These are phyloP conservation scores for Parasteatoda lunata DNA, from an alignment of 2,888 invertebrate species.

Conservation along the genomic window DNA sequence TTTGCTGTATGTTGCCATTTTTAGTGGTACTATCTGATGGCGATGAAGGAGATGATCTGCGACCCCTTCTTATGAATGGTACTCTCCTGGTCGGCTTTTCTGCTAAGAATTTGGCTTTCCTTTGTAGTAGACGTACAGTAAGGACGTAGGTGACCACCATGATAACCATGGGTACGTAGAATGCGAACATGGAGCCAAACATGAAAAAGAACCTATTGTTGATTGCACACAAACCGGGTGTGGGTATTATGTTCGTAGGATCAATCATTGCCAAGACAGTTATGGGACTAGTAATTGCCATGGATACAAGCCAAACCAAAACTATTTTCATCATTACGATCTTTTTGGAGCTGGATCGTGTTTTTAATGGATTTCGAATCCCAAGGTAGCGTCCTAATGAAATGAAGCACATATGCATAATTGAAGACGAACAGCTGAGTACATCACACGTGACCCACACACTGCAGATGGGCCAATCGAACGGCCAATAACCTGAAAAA, in stretches of 20 bases:
- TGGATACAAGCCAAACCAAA: slow-evolving; percentile 93
- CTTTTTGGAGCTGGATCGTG: slow-evolving; percentile 71
- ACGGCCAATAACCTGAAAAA: slow-evolving; percentile 89
- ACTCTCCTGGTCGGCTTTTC: slow-evolving; percentile 67
- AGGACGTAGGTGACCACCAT: slow-evolving; percentile 96
- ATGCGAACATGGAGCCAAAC: slow-evolving; percentile 94
- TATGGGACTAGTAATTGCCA: slow-evolving; percentile 92
- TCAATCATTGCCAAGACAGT: slow-evolving; percentile 77
- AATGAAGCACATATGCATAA: slow-evolving; percentile 78
- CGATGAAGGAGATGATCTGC: slow-evolving; percentile 27
- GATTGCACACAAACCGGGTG: slow-evolving; percentile 74
- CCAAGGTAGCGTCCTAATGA: slow-evolving; percentile 77
- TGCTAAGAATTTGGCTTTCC: slow-evolving; percentile 77
- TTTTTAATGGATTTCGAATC: slow-evolving; percentile 76
- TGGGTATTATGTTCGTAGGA: slow-evolving; percentile 75
- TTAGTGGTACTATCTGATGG: slow-evolving; percentile 33
- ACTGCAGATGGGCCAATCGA: slow-evolving; percentile 77
- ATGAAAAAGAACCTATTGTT: slow-evolving; percentile 78
- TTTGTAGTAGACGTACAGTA: slow-evolving; percentile 89
- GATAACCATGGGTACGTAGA: slow-evolving; percentile 94
- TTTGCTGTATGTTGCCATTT: slow-evolving; percentile 43
- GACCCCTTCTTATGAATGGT: slow-evolving; percentile 60
- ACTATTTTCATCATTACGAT: slow-evolving; percentile 89
- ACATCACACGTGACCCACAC: slow-evolving; percentile 89
- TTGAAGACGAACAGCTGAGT: slow-evolving; percentile 77